Evolutionary conservation across 2,888 invertebrate species (phyloP), one percentile per base, ranked within the genome.

Genomic region (Acleris cristana): DNA sequence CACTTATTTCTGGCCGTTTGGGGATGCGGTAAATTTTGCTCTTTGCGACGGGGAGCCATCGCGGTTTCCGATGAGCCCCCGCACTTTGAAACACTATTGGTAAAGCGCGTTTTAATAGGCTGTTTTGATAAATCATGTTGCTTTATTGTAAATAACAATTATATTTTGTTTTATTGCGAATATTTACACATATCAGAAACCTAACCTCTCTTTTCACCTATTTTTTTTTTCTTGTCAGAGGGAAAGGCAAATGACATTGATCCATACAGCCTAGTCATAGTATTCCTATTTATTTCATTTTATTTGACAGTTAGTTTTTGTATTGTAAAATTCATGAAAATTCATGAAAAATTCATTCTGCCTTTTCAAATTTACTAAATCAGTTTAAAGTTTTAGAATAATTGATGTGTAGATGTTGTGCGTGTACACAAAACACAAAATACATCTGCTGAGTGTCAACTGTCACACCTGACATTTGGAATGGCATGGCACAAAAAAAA

Each of bases 41-140:
- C 89, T 96, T 97, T 0, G 97, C 97, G 16, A 94, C 94, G 2
- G 96, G 96, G 56, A 97, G 65, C 96, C 97, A 97, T 71, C 95
- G 90, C 0, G 97, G 97, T 85, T 98, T 97, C 73, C 96, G 93
- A 68, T 91, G 91, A 14, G 87, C 88, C 68, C 83, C 81, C 0
- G 89, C 90, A 45, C 76, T 79, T 76, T 92, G 92, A 69, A 86
- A 72, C 0, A 91, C 21, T 48, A 87, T 71, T 4, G 91, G 92
- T 73, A 83, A 78, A 26, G 85, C 76, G 18, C 87, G 81, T 71
- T 86, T 88, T n/a, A 90, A 69, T 21, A 90, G 69, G 3, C 63
- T 69, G 23, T 83, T 85, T 69, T 82, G 72, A 18, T 74, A 65
- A 63, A 80, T 73, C 81, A 81, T 81, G 64, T 64, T 57, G 18